These are phyloP conservation scores for Drosophila demipolita DNA, from an alignment of 2,888 invertebrate species.

Conservation along the genomic window DNA sequence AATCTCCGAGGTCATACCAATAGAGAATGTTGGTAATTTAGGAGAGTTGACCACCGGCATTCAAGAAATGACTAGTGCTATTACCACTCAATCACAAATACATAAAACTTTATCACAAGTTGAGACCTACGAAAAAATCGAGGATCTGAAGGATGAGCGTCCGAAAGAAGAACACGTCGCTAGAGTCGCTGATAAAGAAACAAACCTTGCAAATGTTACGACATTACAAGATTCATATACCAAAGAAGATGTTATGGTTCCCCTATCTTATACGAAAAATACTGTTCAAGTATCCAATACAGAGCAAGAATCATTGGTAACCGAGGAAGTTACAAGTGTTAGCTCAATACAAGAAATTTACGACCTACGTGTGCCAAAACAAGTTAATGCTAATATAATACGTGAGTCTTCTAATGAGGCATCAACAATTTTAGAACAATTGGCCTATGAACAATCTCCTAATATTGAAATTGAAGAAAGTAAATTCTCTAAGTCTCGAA, in stretches of 20 bases:
- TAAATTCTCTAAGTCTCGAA: conserved; percentile 1
- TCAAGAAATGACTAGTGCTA: conserved; percentile 16
- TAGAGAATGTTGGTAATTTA: conserved; percentile 61
- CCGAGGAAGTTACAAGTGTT: conserved; percentile 74
- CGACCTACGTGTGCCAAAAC: conserved; percentile 55
- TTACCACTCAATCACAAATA: conserved; percentile 44
- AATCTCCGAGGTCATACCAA: conserved; percentile 61
- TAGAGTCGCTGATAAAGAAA: conserved; percentile 28
- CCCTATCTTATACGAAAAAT: conserved; percentile 8
- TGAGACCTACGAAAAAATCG: conserved; percentile 56
- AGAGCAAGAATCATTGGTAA: conserved; percentile 60
- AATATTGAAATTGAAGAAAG: not conserved
- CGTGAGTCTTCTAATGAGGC: conserved; percentile 56
- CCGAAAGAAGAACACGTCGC: conserved; percentile 25
- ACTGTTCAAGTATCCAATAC: conserved; percentile 56
- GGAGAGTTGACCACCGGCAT: not conserved
- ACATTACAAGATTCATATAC: conserved; percentile 53
- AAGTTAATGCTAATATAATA: conserved; percentile 55
- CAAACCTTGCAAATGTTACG: conserved; percentile 45
- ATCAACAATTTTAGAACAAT: conserved; percentile 59
- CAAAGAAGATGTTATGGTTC: conserved; percentile 62
- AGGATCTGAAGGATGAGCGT: conserved; percentile 23
- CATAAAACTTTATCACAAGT: conserved; percentile 65
- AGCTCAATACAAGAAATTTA: conserved; percentile 74
- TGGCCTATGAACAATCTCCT: conserved; percentile 67